Base-by-base conservation (phyloP, 1,140 invertebrate species). In the Nephila pilipes region DNA sequence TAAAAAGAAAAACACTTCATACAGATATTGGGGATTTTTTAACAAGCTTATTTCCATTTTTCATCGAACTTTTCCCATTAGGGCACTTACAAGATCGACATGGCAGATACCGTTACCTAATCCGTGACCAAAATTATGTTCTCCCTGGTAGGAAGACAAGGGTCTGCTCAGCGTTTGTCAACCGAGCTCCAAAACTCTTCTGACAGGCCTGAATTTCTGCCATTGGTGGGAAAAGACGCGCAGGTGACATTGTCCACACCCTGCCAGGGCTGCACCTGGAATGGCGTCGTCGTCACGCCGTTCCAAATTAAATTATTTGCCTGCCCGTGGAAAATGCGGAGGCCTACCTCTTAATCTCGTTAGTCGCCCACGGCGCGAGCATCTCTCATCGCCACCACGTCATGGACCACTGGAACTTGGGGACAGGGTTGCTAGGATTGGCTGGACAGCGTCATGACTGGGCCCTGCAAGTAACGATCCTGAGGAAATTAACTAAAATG, bases 231-330 rank as follows among this genome's bases (percentile, higher is more conserved):
- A n/a, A 63, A 92, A 92, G 90, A 92, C 90, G 91, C 91, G 46
- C 81, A 93, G 91, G 91, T 93, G 91, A 93, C 91, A 93, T 87
- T 93, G 91, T 93, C 83, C 91, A 93, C 85, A 85, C 80, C 60
- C 58, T n/a, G 57, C 55, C 55, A 46, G 55, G 81, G 46, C 46
- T 46, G 80, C 90, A 92, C 90, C 90, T 92, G 80, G 80, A 54
- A 81, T 80, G 60, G 22, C 90, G 90, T 92, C 90, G 90, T 92
- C 89, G 87, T 29, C 79, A 32, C 80, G 60, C 80, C 60, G 65
- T 57, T 69, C 69, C 54, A 85, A 93, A 93, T 93, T 87, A 87
- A 93, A 93, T 93, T 93, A 93, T 87, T 87, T 87, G 91, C 63
- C 38, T 46, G 80, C 80, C 88, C 89, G 22, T 38, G 88, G 88